Evolutionary conservation across 2,888 invertebrate species (phyloP).

Genomic region (Andrena chrysosceles): DNA sequence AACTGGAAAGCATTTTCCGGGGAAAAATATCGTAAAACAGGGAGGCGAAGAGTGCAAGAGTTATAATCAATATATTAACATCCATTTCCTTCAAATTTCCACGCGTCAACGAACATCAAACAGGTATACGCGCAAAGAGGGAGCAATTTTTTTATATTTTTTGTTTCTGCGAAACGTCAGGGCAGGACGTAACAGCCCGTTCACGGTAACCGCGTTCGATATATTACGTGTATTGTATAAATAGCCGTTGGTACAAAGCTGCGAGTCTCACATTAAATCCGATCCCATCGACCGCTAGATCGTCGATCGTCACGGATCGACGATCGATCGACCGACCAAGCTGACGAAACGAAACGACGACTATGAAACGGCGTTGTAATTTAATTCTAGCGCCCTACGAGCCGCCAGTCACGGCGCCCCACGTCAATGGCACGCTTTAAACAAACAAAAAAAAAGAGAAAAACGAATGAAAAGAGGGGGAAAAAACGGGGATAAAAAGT

Average conservation of each 20-base stretch:
- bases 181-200: conserved; percentile 37
- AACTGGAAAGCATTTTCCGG: too few species aligned
- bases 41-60: too few species aligned
- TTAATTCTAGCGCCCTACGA: conserved; percentile 64
- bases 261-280: conserved; percentile 66
- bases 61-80: not conserved
- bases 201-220: conserved; percentile 60
- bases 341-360: conserved; percentile 49
- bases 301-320: conserved; percentile 62
- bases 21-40: too few species aligned
- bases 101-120: not conserved
- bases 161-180: conserved; percentile 19
- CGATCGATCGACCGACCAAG: conserved; percentile 71
- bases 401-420: conserved; percentile 71
- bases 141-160: not conserved
- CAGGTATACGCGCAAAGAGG: not conserved
- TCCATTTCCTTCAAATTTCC: not conserved
- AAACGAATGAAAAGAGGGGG: conserved; percentile 45
- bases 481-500: conserved; percentile 64
- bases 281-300: conserved; percentile 67
- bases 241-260: conserved; percentile 70
- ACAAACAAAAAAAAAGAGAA: conserved; percentile 52
- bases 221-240: conserved; percentile 62
- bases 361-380: conserved; percentile 63
- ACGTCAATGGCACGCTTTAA: conserved; percentile 77